Evolutionary conservation across 2,888 invertebrate species (phyloP), one percentile per base, ranked within the genome.

Genomic region (Scaptomyza reducta): DNA sequence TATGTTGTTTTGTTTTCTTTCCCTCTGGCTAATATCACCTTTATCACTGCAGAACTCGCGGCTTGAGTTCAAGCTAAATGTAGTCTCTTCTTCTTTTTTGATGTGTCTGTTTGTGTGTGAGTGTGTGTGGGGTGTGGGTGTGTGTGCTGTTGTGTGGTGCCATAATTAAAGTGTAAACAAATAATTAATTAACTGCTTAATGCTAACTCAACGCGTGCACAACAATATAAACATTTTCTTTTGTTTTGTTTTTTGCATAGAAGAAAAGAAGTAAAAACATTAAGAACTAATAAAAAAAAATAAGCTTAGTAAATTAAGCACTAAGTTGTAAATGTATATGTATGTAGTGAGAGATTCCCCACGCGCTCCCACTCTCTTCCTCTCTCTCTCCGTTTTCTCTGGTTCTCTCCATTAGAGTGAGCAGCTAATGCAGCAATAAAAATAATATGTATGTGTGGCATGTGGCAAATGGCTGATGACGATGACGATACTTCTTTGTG

Each of bases 1-100:
- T 79, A 79, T 82, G 88, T 58, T 47, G 31, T 50, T 29, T 29
- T 67, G 46, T 27, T 7, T 27, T 27, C 1, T 31, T 31, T 31
- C 2, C 47, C 51, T 82, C 70, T 74, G 88, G 80, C 88, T 82
- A 82, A 82, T 82, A 82, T 82, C 82, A 82, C 82, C 87, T 56
- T 86, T 88, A 82, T 82, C 81, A 82, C 88, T 82, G 86, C 77
- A 73, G 75, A 83, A 72, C 77, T 76, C 41, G 16, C 33, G 68
- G 57, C 60, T 74, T 68, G 71, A 76, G 88, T 82, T 76, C 73
- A 74, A 60, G 79, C 84, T 70, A 68, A 70, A 77, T 68, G 77
- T 79, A 88, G 88, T 88, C 87, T 82, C 64, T 47, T 74, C 51
- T 61, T 70, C 25, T 53, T 53, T 63, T 29, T 56, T 53, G 16